Evolutionary conservation across 2,797 vertebrate species (phyloP), one percentile per base, ranked within the genome.

Genomic region (Anguilla anguilla): DNA sequence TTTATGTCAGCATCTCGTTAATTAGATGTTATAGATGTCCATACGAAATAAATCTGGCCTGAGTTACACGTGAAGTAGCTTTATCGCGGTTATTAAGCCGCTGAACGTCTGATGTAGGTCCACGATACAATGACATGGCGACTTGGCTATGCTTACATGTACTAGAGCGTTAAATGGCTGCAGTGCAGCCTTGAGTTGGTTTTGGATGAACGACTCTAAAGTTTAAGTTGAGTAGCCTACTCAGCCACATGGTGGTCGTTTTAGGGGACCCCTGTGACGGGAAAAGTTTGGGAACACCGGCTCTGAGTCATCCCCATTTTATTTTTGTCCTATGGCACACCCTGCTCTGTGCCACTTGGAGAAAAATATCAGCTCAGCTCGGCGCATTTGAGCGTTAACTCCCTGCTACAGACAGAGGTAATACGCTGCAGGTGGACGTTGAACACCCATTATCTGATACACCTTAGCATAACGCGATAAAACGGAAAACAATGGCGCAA

Each of bases 391-490:
- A 46, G 4, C 6, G 22, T 49, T 39, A 25, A 51, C 79, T 49
- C 79, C 15, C 46, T 6, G 22, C 25, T n/a, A 49, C 43, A 22
- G 43, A 6, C 79, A 22, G 22, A 6, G 28, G 3, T 13, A 0
- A 13, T 25, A 46, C 11, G 22, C 79, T 1, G 79, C 22, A 10
- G 43, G 74, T n/a, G 86, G 74, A 89, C 35, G 19, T 87, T 87
- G 88, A 83, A 77, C 86, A 69, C 46, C 15, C 53, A 83, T 59
- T 85, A 85, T 85, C 28, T 72, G 49, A 82, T 77, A 81, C 5
- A 49, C 22, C 43, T 22, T 57, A 51, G 43, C 46, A 59, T 55
- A 51, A 35, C 15, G 17, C 61, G 82, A 91, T 90, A 85, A 90
- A 86, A 83, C 61, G 7, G 39, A 72, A 87, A 79, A 19, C 15